Base-by-base conservation (phyloP, 2,888 invertebrate genomes). In the Tolmerus cingulatus region DNA sequence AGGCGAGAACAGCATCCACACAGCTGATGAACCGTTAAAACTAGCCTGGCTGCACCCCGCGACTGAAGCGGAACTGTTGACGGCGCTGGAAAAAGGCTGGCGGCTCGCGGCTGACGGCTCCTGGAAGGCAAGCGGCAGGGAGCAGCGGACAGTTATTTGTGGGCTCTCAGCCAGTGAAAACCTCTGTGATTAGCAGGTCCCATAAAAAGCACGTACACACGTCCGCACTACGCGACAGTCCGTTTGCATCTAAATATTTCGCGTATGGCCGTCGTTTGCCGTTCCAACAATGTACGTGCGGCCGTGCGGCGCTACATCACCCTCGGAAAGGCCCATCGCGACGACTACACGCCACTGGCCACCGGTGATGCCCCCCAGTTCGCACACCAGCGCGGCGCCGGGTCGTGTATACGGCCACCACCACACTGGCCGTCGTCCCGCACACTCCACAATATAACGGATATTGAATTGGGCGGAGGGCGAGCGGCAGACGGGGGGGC, bases 171-270 rank as follows among this genome's bases (percentile, higher is more conserved):
- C 27, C 51, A 51, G 51, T 66, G 66, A 66, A 66, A 19, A 66
- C 66, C 66, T 34, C 12, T 84, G 40, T 40, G 37, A 66, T 76
- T 66, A 66, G 66, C 84, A 84, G 84, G 84, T 84, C 66, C 84
- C 84, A 84, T 74, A 85, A 85, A n/a, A 85, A 85, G 74, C 74
- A 85, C 43, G 74, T 46, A 43, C 12, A 43, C 74, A 92, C 92
- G 92, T 92, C 92, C 90, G 91, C 90, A 91, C 92, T 90, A 91
- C 92, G 91, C 92, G 92, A 90, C 92, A 91, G 92, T 92, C 92
- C 92, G 92, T 92, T 91, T 92, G 92, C 92, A 92, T 92, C 92
- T 92, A 92, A n/a, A 92, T 91, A 91, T 91, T 91, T 91, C 91
- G 90, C 91, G 90, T 91, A 91, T 91, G 23, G 82, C 57, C 57